Base-by-base conservation (phyloP, 2,888 invertebrate genomes). In the Platypus cylindrus region DNA sequence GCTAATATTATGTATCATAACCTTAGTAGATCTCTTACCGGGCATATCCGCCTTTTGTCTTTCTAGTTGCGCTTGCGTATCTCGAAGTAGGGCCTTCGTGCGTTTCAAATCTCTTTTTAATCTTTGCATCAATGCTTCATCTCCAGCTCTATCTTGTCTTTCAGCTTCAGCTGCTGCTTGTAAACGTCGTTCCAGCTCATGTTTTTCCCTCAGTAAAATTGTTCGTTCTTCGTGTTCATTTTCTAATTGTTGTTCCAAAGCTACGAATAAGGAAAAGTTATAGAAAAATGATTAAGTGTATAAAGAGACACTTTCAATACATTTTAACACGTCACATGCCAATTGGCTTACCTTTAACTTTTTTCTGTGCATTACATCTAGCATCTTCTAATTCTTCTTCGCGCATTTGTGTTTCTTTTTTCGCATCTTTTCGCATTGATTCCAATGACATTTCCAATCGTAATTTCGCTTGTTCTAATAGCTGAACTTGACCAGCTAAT, bases 361-460 rank as follows among this genome's bases (percentile, higher is more conserved):
- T 93, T 65, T 94, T 94, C 56, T 87, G 82, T 3, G 89, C 80
- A 52, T 81, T 82, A 43, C 84, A 84, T 11, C 94, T 71, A 17
- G 85, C 78, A 51, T 94, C 93, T 56, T 95, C 94, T 55, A 93
- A 66, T 59, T 95, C 95, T 48, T 91, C 89, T 49, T 95, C 95
- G 4, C 90, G 70, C 47, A 86, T 83, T 43, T 87, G 84, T 20
- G 89, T 74, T 54, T 95, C 94, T 37, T 87, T 76, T 7, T 86
- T 74, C 47, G 86, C 78, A 52, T 91, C 89, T 57, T 94, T 93
- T 30, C 91, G 75, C 61, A 84, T 78, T 48, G 90, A 89, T 58
- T 95, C 94, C 47, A 91, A 62, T 26, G 81, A 73, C 94, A 95
- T 94, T 63, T 95, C 93, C 45, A 95, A 66, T 2, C 93, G 74